Conservation (phyloP, 2,888 invertebrate species). For the Urechis unicinctus region DNA sequence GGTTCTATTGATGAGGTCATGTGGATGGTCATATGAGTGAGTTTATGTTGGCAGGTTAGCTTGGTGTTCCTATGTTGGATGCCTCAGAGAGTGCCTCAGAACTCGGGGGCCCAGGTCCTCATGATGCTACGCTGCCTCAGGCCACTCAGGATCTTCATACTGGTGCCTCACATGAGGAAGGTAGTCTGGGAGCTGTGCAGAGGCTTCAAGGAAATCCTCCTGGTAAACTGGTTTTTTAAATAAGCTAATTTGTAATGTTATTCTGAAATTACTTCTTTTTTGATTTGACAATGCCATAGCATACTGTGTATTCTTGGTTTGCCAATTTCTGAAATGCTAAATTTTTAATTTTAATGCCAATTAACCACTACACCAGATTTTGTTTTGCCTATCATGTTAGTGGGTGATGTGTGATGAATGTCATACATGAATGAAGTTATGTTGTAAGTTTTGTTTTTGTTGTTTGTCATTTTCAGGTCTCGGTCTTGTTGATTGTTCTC, state of each 20-base stretch:
- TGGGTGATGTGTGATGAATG: too few species aligned
- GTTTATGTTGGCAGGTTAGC: constrained; percentile 65
- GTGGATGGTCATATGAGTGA: too few species aligned
- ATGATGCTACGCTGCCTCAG: constrained; percentile 95
- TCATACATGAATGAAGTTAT: too few species aligned
- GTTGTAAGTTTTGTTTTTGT: neutral
- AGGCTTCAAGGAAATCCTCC: constrained; percentile 96
- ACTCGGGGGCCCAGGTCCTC: constrained; percentile 86
- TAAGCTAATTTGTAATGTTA: too few species aligned
- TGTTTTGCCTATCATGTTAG: too few species aligned
- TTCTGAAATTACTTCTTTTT: too few species aligned
- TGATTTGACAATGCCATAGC: neutral
- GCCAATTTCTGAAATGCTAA: too few species aligned
- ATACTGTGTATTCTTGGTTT: too few species aligned
- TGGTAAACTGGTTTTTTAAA: constrained; percentile 59
- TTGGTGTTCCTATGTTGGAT: constrained; percentile 94
- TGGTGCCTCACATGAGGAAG: constrained; percentile 96
- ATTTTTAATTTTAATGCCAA: too few species aligned
- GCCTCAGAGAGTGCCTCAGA: constrained; percentile 81
- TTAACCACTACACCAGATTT: too few species aligned
- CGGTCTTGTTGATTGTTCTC: constrained; percentile 87
- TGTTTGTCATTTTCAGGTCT: constrained; percentile 61
- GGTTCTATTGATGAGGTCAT: too few species aligned
- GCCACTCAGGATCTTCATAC: constrained; percentile 91
- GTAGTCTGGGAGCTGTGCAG: constrained; percentile 94